A percentile compares a stretch with the other conserved stretches of the same genome.
Evolutionary conservation across 2,888 invertebrate species (phyloP).

Genomic region (Drosophila maculinotata): DNA sequence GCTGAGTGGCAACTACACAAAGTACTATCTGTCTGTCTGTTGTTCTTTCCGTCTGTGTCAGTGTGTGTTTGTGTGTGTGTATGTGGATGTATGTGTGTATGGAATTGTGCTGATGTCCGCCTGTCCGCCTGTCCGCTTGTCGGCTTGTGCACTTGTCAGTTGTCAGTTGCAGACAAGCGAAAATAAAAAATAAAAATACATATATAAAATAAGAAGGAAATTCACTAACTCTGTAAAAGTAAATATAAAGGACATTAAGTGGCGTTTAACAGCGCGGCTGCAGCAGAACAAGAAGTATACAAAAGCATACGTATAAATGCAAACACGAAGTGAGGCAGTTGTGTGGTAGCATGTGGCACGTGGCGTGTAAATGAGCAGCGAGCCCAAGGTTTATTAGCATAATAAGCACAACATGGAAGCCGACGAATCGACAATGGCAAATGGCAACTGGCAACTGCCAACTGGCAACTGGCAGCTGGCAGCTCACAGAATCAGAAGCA

Average conservation of each 20-base stretch:
- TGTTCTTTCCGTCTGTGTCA: too few relatives aligned
- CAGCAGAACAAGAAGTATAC: slow-evolving; percentile 23
- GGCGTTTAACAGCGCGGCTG: slow-evolving; percentile 69
- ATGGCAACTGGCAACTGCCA: slow-evolving; percentile 13
- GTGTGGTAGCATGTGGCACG: slow-evolving; percentile 33
- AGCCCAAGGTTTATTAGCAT: slow-evolving; percentile 60
- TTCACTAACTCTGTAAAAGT: slow-evolving; percentile 46
- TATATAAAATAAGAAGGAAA: slow-evolving; percentile 16
- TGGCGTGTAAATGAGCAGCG: slow-evolving; percentile 56
- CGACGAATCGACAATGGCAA: slow-evolving; percentile 26
- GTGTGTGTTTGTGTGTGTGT: not conserved
- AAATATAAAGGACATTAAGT: slow-evolving; percentile 76
- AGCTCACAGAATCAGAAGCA: not conserved
- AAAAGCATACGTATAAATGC: slow-evolving; percentile 12
- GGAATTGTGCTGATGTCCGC: slow-evolving; percentile 18
- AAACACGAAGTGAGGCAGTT: slow-evolving; percentile 12
- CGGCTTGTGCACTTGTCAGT: slow-evolving; percentile 61
- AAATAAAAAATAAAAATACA: slow-evolving; percentile 13
- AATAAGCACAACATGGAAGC: slow-evolving; percentile 49
- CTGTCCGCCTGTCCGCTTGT: too few relatives aligned
- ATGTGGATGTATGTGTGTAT: slow-evolving; percentile 12
- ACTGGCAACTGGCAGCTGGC: slow-evolving; percentile 1
- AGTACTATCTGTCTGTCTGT: slow-evolving; percentile 18
- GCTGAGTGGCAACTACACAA: slow-evolving; percentile 54
- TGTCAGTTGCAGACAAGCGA: slow-evolving; percentile 34